These are phyloP conservation scores for Chionoecetes opilio DNA, from an alignment of 1,140 invertebrate species.

Conservation along the genomic window DNA sequence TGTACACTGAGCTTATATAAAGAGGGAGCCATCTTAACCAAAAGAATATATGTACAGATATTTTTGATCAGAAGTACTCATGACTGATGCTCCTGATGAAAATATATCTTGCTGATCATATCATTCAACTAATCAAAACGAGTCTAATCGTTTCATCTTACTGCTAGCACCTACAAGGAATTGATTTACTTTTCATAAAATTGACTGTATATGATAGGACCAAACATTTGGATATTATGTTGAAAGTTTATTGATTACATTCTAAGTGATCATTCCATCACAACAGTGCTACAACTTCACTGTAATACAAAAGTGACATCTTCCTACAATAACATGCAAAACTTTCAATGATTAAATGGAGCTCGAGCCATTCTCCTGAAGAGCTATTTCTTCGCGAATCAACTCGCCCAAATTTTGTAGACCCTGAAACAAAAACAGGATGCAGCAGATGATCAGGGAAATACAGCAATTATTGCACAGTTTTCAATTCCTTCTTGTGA, in stretches of 20 bases:
- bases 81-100: not conserved
- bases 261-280: not conserved
- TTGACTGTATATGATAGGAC: not conserved
- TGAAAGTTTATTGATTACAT: not conserved
- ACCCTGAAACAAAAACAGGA: slow-evolving; percentile 54
- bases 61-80: too few species aligned
- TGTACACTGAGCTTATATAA: not conserved
- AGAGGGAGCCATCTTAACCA: not conserved
- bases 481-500: too few species aligned
- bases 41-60: not conserved
- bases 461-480: too few species aligned
- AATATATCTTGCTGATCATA: not conserved
- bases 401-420: slow-evolving; percentile 64
- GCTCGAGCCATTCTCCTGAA: not conserved
- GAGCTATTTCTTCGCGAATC: slow-evolving; percentile 64
- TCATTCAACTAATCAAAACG: not conserved
- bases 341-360: not conserved
- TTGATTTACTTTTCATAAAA: not conserved
- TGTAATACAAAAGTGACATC: not conserved
- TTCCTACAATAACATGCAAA: not conserved
- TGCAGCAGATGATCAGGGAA: too few species aligned
- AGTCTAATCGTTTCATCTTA: too few species aligned
- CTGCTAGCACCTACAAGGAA: too few species aligned
- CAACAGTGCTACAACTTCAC: not conserved
- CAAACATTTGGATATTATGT: not conserved